Percentiles rank a stretch among this genome's conserved stretches.
Evolutionary conservation across 30 jellyfish, hydroid and myxozoan genomes (phyloP).

Genomic region (Cassiopea andromeda): DNA sequence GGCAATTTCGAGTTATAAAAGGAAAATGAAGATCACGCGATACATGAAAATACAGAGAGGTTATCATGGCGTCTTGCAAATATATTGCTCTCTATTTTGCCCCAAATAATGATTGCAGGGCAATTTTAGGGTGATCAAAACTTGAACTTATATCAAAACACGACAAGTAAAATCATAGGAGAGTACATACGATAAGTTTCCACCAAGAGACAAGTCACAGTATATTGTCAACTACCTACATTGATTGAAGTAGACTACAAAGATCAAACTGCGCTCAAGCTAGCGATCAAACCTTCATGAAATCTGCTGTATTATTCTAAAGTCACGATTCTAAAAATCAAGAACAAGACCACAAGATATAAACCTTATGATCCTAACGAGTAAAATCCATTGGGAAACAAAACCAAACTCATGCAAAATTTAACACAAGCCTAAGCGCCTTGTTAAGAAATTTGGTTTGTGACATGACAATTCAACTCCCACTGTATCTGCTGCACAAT

Average conservation of each 20-base stretch:
- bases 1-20: too few species aligned
- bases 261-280: not conserved
- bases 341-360: not conserved
- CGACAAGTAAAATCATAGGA: too few species aligned
- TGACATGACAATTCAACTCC: not conserved
- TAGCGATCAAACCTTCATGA: not conserved
- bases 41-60: too few species aligned
- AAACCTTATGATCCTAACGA: not conserved
- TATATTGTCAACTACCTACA: too few species aligned
- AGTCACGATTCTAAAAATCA: not conserved
- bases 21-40: too few species aligned
- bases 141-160: too few species aligned
- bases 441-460: not conserved
- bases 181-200: too few species aligned
- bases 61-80: too few species aligned
- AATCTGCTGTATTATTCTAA: not conserved
- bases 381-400: not conserved
- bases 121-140: too few species aligned
- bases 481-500: not conserved
- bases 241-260: not conserved
- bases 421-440: not conserved
- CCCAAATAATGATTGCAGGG: too few species aligned
- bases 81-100: too few species aligned
- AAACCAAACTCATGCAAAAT: constrained; percentile 41
- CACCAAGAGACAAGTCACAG: too few species aligned